phyloP scores from a whole-genome alignment of 2,113 vertebrate genomes.

The Lophius piscatorius region DNA sequence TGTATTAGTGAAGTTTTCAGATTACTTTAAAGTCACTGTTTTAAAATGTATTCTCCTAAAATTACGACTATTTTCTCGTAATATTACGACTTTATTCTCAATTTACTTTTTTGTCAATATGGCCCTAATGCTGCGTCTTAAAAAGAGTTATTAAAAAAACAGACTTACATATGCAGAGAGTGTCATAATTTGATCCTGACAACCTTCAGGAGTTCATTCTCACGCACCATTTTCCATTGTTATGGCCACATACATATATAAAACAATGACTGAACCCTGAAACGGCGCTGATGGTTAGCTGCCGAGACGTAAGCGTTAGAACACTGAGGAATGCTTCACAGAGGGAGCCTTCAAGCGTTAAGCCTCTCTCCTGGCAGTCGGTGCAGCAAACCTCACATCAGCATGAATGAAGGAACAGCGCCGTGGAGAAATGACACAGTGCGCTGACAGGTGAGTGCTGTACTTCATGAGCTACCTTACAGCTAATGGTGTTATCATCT shows the following conservation, averaged over 20 bases:
- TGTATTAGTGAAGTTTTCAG: too few relatives aligned
- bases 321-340: conserved; percentile 50
- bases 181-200: conserved; percentile 11
- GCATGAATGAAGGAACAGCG: conserved; percentile 47
- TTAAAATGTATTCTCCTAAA: not conserved
- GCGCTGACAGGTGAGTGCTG: conserved; percentile 47
- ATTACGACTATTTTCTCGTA: too few relatives aligned
- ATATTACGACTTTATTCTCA: too few relatives aligned
- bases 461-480: conserved; percentile 63
- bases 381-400: conserved; percentile 45
- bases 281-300: conserved; percentile 31
- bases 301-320: conserved; percentile 42
- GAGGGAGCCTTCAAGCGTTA: conserved; percentile 55
- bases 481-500: conserved; percentile 61
- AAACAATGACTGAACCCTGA: conserved; percentile 36
- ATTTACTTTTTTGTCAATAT: too few relatives aligned
- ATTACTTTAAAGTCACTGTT: too few relatives aligned
- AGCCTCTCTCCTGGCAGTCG: conserved; percentile 40
- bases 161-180: conserved; percentile 7
- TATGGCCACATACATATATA: conserved; percentile 35
- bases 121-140: too few relatives aligned
- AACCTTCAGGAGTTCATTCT: conserved; percentile 14
- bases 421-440: conserved; percentile 51
- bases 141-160: too few relatives aligned
- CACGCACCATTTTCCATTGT: conserved; percentile 34